These are phyloP conservation scores for Eleutherodactylus coqui DNA, from an alignment of 2,797 vertebrate genomes.

Conservation along the genomic window DNA sequence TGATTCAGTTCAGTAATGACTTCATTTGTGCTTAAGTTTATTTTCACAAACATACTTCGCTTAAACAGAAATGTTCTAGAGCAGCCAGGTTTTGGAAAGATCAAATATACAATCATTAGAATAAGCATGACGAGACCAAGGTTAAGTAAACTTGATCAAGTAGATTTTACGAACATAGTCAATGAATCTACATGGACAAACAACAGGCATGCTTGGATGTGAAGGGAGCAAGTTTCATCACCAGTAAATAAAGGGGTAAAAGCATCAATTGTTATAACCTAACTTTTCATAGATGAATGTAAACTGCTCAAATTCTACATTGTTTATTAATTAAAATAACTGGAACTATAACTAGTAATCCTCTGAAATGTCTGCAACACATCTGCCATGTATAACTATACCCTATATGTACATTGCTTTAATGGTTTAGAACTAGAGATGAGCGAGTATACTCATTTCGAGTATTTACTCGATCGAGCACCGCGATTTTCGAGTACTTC, in stretches of 20 bases:
- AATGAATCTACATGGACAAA: neutral
- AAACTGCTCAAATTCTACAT: too few species aligned
- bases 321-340: too few species aligned
- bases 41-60: slow-evolving; percentile 42
- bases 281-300: too few species aligned
- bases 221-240: neutral
- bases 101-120: neutral
- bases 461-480: too few species aligned
- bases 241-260: neutral
- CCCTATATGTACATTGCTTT: too few species aligned
- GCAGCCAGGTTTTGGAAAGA: neutral
- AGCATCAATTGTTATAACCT: neutral
- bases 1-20: slow-evolving; percentile 25
- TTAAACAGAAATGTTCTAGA: slow-evolving; percentile 11
- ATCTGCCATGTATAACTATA: too few species aligned
- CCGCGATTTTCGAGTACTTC: too few species aligned
- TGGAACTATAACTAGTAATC: too few species aligned
- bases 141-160: neutral
- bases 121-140: too few species aligned
- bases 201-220: neutral
- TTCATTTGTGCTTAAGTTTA: slow-evolving; percentile 37
- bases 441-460: too few species aligned
- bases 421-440: too few species aligned
- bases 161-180: neutral
- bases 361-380: too few species aligned